phyloP scores from a whole-genome alignment of 2,888 invertebrate genomes.

The Drosophila merina region DNA sequence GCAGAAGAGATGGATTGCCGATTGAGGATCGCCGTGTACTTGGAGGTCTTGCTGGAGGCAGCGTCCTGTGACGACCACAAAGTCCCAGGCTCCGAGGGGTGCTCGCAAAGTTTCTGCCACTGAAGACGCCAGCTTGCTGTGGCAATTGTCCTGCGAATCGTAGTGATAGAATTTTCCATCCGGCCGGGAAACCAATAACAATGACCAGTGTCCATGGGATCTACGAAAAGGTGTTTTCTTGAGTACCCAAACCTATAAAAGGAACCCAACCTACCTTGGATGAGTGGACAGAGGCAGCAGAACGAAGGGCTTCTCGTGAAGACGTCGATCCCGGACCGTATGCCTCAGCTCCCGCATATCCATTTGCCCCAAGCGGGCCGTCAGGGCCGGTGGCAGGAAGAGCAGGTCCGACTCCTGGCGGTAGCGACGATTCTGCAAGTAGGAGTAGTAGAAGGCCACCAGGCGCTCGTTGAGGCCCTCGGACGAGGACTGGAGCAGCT shows the following conservation, averaged over 20 bases:
- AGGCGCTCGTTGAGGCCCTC: constrained; percentile 49
- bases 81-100: constrained; percentile 32
- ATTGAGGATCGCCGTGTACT: constrained; percentile 24
- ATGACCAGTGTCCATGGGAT: constrained; percentile 48
- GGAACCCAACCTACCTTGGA: background rate
- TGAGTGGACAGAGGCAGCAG: constrained; percentile 41
- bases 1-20: constrained; percentile 57
- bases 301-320: constrained; percentile 41
- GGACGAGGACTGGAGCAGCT: constrained; percentile 38
- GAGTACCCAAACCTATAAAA: background rate
- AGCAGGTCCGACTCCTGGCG: constrained; percentile 31
- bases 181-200: constrained; percentile 53
- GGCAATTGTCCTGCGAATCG: constrained; percentile 50
- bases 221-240: background rate
- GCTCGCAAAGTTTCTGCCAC: constrained; percentile 19
- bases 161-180: constrained; percentile 49
- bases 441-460: constrained; percentile 49
- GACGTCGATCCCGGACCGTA: constrained; percentile 13
- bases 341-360: constrained; percentile 9
- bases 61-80: constrained; percentile 32
- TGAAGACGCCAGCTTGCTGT: constrained; percentile 31
- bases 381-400: constrained; percentile 44
- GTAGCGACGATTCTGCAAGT: constrained; percentile 46
- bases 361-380: constrained; percentile 13
- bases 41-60: constrained; percentile 43